These are phyloP conservation scores for Gymnothorax reevesii DNA, from an alignment of 2,797 vertebrate species.

Conservation along the genomic window DNA sequence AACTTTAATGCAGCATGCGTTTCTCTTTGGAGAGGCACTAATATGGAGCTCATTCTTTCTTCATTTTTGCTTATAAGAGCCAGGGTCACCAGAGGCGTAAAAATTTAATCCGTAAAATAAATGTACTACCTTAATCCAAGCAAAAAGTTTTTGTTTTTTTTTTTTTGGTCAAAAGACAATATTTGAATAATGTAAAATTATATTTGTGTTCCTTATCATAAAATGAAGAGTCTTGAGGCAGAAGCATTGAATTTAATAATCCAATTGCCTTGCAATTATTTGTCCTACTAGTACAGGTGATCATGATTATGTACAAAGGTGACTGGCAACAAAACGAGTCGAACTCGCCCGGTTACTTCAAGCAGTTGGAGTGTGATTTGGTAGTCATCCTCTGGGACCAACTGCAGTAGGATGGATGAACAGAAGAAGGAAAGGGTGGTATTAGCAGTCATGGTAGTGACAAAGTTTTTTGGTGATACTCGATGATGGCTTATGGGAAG, in stretches of 20 bases:
- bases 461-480: background rate
- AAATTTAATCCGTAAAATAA: conserved; percentile 6
- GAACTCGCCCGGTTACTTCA: background rate
- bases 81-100: background rate
- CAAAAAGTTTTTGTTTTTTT: background rate
- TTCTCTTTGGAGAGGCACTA: background rate
- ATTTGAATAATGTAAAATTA: background rate
- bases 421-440: background rate
- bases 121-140: background rate
- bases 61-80: conserved; percentile 5
- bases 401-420: background rate
- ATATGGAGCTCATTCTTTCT: background rate
- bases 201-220: background rate
- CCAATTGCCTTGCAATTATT: background rate
- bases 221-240: background rate
- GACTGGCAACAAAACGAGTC: background rate
- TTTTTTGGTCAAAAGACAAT: too few relatives aligned
- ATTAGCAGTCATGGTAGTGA: background rate
- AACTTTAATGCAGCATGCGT: too few relatives aligned
- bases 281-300: background rate
- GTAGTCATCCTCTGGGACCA: background rate
- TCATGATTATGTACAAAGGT: background rate
- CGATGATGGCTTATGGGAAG: background rate
- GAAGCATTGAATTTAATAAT: background rate
- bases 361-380: background rate